phyloP scores from a whole-genome alignment of 2,888 invertebrate species.

The Sarcophaga carnaria region DNA sequence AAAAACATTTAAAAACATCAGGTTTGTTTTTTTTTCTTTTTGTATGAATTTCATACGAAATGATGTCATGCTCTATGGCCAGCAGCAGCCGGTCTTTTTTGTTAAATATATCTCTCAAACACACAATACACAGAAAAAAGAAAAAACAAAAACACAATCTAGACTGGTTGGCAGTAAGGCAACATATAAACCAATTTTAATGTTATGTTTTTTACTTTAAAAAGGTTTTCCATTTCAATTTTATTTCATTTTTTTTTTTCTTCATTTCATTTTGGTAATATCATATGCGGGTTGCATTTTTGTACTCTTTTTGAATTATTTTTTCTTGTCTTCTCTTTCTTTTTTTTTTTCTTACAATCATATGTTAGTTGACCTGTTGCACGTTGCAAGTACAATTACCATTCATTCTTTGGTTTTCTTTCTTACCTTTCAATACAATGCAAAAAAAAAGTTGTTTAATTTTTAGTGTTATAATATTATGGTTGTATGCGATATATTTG shows the following conservation, averaged over 20 bases:
- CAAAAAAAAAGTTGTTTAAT: neutral
- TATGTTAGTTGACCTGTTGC: slow-evolving; percentile 40
- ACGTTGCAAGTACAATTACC: slow-evolving; percentile 5
- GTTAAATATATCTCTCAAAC: slow-evolving; percentile 32
- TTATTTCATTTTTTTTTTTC: slow-evolving; percentile 18
- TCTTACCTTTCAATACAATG: no score
- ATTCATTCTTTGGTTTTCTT: no score
- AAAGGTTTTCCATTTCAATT: slow-evolving; percentile 65
- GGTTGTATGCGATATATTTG: neutral
- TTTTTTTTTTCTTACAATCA: neutral
- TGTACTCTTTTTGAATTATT: neutral
- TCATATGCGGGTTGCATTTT: slow-evolving; percentile 47
- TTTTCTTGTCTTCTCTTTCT: slow-evolving; percentile 10
- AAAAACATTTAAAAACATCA: slow-evolving; percentile 17
- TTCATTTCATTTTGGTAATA: neutral
- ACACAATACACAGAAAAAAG: slow-evolving; percentile 31
- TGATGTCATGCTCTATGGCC: slow-evolving; percentile 68
- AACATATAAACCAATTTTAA: slow-evolving; percentile 15
- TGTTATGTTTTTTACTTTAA: slow-evolving; percentile 33
- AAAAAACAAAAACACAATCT: slow-evolving; percentile 26
- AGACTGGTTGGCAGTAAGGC: slow-evolving; percentile 58
- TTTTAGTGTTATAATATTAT: neutral
- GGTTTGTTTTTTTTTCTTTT: slow-evolving; percentile 12
- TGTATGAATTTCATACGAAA: slow-evolving; percentile 68
- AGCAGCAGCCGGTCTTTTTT: slow-evolving; percentile 61